Evolutionary conservation across 2,113 vertebrate species (phyloP).

Genomic region (Daphoenositta chrysoptera): DNA sequence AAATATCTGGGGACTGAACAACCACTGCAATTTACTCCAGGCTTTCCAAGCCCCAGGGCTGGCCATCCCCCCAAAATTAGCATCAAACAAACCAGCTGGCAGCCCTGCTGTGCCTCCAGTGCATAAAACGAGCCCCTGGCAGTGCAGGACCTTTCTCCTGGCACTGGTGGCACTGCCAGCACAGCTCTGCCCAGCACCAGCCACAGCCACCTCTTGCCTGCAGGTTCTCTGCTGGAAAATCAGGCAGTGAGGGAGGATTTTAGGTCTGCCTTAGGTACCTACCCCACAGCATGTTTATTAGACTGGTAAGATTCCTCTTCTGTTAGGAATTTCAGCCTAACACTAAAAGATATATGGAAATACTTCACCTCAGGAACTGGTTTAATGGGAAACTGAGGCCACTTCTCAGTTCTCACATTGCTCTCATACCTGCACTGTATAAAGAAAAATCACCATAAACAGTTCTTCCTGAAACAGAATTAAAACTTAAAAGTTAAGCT

Average conservation of each 20-base stretch:
- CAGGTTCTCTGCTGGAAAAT: background rate
- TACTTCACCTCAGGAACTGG: background rate
- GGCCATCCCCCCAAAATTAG: background rate
- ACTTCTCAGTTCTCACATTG: background rate
- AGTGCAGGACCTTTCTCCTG: background rate
- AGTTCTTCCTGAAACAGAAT: background rate
- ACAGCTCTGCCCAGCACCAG: background rate
- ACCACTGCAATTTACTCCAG: background rate
- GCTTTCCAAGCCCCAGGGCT: background rate
- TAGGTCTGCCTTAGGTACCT: background rate
- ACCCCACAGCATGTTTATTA: background rate
- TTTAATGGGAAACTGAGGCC: background rate
- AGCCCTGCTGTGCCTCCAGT: background rate
- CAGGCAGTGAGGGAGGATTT: background rate
- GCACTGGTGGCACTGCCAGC: background rate
- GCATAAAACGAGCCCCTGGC: too few relatives aligned
- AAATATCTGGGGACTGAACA: background rate
- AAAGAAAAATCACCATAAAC: background rate
- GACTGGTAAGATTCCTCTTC: background rate
- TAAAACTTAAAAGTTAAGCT: background rate
- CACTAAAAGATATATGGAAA: background rate
- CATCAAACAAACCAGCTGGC: background rate
- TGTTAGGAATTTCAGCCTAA: background rate
- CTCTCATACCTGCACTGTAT: background rate
- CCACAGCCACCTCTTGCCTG: background rate